Conservation (phyloP, 1,140 invertebrate genomes). For the Drosophila lowei region DNA sequence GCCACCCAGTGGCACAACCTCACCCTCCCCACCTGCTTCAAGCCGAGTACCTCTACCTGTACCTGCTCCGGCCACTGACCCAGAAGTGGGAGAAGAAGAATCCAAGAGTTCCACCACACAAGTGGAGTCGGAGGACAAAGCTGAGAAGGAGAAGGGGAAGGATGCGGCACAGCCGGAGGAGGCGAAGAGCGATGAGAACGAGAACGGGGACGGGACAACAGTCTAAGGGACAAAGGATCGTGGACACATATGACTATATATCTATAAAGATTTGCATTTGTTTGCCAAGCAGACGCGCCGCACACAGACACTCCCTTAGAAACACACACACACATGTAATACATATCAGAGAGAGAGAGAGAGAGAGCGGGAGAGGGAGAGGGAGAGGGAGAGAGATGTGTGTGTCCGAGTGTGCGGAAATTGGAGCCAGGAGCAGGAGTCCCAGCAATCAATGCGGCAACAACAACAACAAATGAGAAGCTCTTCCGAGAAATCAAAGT, state of each 20-base stretch:
- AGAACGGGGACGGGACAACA: conserved; percentile 38
- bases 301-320: conserved; percentile 3
- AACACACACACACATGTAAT: conserved; percentile 37
- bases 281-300: conserved; percentile 47
- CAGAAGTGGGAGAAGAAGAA: background rate
- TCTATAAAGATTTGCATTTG: conserved; percentile 40
- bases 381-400: background rate
- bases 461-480: conserved; percentile 30
- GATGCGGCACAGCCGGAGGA: background rate
- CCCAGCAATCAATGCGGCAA: background rate
- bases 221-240: conserved; percentile 30
- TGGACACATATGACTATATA: background rate
- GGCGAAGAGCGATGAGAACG: conserved; percentile 1
- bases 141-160: background rate
- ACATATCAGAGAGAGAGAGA: conserved; percentile 44
- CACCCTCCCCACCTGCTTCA: background rate
- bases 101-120: background rate
- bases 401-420: conserved; percentile 7
- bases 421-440: background rate
- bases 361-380: background rate
- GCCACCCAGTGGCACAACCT: background rate
- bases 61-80: background rate
- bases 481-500: conserved; percentile 67
- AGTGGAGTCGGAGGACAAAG: background rate
- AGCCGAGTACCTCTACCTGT: background rate